Conservation (phyloP, 2,113 vertebrate species). For the Chinchilla lanigera region DNA sequence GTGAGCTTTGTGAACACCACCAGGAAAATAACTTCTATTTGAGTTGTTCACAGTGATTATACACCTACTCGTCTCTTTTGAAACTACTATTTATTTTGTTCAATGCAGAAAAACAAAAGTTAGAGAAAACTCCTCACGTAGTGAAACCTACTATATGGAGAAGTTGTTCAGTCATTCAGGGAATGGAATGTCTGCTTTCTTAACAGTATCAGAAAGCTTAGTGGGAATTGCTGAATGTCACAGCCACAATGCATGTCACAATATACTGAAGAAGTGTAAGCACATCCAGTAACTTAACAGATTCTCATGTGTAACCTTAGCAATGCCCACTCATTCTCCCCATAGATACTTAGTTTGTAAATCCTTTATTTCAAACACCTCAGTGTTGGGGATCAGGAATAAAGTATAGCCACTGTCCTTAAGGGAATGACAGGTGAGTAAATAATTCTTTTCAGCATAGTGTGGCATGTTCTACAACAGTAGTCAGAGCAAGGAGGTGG, state of each 20-base stretch:
- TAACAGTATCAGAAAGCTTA: not conserved
- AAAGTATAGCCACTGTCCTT: not conserved
- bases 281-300: not conserved
- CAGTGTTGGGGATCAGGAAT: not conserved
- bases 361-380: not conserved
- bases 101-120: not conserved
- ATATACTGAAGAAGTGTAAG: not conserved
- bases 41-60: not conserved
- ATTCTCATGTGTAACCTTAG: not conserved
- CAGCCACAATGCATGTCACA: not conserved
- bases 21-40: not conserved
- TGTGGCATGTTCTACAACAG: not conserved
- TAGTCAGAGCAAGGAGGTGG: not conserved
- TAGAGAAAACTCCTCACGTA: not conserved
- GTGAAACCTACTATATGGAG: not conserved
- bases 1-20: not conserved
- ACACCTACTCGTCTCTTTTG: not conserved
- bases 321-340: not conserved
- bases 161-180: not conserved
- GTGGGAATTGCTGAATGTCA: not conserved
- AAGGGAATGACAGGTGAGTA: not conserved
- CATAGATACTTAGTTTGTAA: not conserved
- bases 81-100: not conserved
- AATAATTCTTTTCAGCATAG: not conserved
- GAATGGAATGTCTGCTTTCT: not conserved